Conservation (phyloP, 1,140 invertebrate species). For the Scaptomyza graminum region DNA sequence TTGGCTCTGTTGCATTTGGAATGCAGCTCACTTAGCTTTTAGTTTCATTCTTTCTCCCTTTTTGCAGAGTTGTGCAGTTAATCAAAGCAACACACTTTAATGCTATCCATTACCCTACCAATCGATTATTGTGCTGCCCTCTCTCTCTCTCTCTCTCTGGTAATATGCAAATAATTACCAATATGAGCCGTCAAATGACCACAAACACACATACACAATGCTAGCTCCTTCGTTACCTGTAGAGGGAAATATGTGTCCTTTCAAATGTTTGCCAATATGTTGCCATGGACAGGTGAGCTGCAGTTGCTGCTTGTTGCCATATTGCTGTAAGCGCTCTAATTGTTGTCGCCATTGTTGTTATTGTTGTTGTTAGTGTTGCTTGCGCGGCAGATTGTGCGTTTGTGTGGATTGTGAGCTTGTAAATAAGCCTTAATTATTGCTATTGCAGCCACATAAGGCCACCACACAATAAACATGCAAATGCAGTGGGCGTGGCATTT, state of each 20-base stretch:
- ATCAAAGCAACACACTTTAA: slow-evolving; percentile 53
- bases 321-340: slow-evolving; percentile 47
- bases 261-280: slow-evolving; percentile 54
- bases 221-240: slow-evolving; percentile 14
- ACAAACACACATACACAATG: slow-evolving; percentile 34
- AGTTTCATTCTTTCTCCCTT: not conserved
- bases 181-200: slow-evolving; percentile 74
- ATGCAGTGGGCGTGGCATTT: slow-evolving; percentile 50
- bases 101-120: not conserved
- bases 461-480: slow-evolving; percentile 80
- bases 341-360: slow-evolving; percentile 49
- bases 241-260: slow-evolving; percentile 45
- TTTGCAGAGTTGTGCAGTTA: slow-evolving; percentile 26
- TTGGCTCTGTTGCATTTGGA: slow-evolving; percentile 35
- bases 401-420: slow-evolving; percentile 64
- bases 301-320: slow-evolving; percentile 16
- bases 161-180: slow-evolving; percentile 74
- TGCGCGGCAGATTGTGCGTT: slow-evolving; percentile 22
- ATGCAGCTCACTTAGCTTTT: slow-evolving; percentile 34
- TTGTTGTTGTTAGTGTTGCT: not conserved
- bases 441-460: slow-evolving; percentile 73
- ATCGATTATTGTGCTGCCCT: slow-evolving; percentile 20
- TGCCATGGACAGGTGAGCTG: slow-evolving; percentile 42
- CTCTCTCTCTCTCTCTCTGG: slow-evolving; percentile 22
- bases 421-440: slow-evolving; percentile 81